Base-by-base conservation (phyloP, 2,113 vertebrate genomes). In the Nettapus auritus region DNA sequence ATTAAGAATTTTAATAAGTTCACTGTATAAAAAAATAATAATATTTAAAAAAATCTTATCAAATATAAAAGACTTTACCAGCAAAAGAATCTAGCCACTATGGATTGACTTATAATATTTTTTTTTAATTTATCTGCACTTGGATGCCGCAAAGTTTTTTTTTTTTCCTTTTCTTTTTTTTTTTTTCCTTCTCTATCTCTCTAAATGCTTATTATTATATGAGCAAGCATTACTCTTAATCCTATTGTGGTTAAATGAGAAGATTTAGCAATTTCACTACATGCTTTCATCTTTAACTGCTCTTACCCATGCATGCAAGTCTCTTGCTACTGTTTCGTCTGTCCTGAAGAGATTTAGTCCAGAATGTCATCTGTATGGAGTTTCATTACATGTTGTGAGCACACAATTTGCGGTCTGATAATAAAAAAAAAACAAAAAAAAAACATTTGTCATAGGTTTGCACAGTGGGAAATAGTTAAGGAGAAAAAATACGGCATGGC, bases 181-280 rank as follows among this genome's bases (percentile, higher is more conserved):
- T 6, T 7, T 8, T 19, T 6, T 16, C 3, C 7, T 4, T 53
- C 3, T 50, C 9, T 68, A 8, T 55, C 23, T n/a, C 23, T 88
- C 22, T 83, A 36, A 82, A 81, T 92, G 73, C 19, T 86, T 93
- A 69, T 88, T 93, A 44, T 69, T 71, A 4, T 76, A 86, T 79
- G 23, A 90, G 33, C 13, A 76, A 96, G 13, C 56, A 64, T 74
- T 91, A 80, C 1, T 1, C 71, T 75, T 90, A 93, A 96, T 96
- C 85, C 73, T 78, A 4, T 77, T 93, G 80, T 50, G 82, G 80
- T 94, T 92, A 92, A 78, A 84, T 40, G 21, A 93, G 34, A 64
- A 64, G 66, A 69, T 87, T 92, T 90, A 84, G 34, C 77, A 90
- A 73, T 79, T 92, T 64, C 29, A 50, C 93, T 86, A 56, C 25